Evolutionary conservation across 2,113 vertebrate genomes (phyloP), one percentile per base, ranked within the genome.

Genomic region (Tachuris rubrigastra): DNA sequence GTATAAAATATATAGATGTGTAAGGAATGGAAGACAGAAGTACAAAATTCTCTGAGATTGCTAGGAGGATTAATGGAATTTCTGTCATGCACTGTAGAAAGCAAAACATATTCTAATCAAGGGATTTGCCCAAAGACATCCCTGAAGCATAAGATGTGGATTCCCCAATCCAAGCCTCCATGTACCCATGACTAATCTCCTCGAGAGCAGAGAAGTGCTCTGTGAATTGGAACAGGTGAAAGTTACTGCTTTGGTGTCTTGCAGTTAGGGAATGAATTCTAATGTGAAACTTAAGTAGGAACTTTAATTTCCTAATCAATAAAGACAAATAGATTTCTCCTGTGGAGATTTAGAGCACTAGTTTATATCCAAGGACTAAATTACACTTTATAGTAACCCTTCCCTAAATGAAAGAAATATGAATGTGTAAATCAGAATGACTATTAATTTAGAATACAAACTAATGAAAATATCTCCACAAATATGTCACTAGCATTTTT

Each of bases 51-150:
- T 84, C 30, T 67, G 37, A 71, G 31, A 4, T 56, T 76, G 6
- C 37, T 53, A 85, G 42, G 28, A 60, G 17, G 14, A 33, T 41
- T 10, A 71, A 55, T 12, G 35, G 9, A 27, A 63, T 63, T 67
- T 88, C 47, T 67, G 15, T 39, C 28, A 41, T 25, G 20, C 16
- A 14, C 5, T 35, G 17, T 7, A 56, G 23, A 60, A 68, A 80
- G 23, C 7, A 44, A 66, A 92, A 93, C 14, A 3, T 23, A 67
- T 24, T 35, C 22, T 50, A 66, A 80, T 8, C 10, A 50, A 60
- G 5, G 16, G 13, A 60, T 44, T 71, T 66, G 8, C 52, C 50
- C 2, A 1, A 35, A 17, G 25, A 2, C 1, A 1, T 60, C 33
- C 7, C 14, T 66, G 19, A 66, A 55, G 30, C 13, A 11, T 21